Base-by-base conservation (phyloP, 2,113 vertebrate genomes). In the Isurus oxyrinchus region DNA sequence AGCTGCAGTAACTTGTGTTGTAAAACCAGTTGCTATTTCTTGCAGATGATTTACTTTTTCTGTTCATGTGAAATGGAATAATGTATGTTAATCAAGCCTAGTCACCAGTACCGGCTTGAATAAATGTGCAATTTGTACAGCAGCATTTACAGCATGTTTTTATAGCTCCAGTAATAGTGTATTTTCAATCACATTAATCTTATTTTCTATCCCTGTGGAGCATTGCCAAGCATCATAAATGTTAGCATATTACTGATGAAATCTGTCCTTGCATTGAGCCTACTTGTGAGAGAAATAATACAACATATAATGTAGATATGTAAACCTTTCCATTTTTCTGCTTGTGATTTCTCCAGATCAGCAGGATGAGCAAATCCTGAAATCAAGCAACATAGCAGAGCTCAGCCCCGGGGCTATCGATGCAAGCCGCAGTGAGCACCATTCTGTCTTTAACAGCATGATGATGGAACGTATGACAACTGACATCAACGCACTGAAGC, bases 381-480 rank as follows among this genome's bases (percentile, higher is more conserved):
- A 98, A 76, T 97, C 97, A 59, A 98, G 98, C 84, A 99, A 98
- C 98, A 99, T 99, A 5, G 99, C 98, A 0, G 99, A 99, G 97
- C 97, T 99, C 97, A 99, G 99, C 96, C 99, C 99, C 0, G 99
- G 99, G 59, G 99, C 99, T 0, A 98, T 99, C 96, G 98, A 98
- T 21, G 98, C 98, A 0, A 98, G 98, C 27, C 98, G 98, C 55
- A 98, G 98, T 0, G 99, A 99, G 57, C 99, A 99, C 97, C 98
- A 99, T 0, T 98, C 99, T 0, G 98, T 98, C 44, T 98, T 99
- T 97, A 99, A 99, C 98, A 99, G 99, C 96, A 99, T 99, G 99
- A 99, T 99, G 99, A 98, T 98, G 98, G 99, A 99, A 94, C 98
- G 99, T 5, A 99, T 99, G 99, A 99, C 98, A 97, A 99, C 99